These are phyloP conservation scores for Excalfactoria chinensis DNA, from an alignment of 2,113 vertebrate genomes.

Conservation along the genomic window DNA sequence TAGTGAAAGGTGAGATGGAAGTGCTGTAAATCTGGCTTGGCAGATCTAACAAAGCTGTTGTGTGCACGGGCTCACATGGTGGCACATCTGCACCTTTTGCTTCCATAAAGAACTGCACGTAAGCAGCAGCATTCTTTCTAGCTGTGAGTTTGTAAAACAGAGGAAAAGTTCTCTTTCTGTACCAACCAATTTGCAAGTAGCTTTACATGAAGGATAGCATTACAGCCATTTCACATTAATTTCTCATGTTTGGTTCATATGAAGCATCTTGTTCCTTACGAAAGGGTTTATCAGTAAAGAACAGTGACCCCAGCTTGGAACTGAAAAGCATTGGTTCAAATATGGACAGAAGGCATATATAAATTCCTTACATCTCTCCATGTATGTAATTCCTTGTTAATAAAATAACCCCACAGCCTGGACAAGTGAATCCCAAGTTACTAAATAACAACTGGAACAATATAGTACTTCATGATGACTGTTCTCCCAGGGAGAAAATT, in stretches of 20 bases:
- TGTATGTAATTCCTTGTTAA: background rate
- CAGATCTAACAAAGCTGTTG: background rate
- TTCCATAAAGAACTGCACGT: background rate
- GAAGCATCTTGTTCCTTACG: background rate
- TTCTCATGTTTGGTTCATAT: background rate
- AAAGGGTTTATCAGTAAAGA: background rate
- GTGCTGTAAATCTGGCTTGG: background rate
- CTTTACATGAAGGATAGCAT: background rate
- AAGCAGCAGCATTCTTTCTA: background rate
- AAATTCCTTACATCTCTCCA: background rate
- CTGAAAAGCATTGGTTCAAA: background rate
- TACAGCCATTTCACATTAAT: background rate
- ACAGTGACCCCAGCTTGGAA: background rate
- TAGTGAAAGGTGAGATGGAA: background rate
- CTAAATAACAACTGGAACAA: background rate
- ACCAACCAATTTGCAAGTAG: background rate
- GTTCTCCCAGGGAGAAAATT: background rate
- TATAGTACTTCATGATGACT: background rate
- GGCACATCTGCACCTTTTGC: background rate
- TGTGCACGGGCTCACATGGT: rapidly evolving
- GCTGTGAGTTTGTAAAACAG: background rate
- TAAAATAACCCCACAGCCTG: too few relatives aligned
- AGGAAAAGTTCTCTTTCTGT: background rate
- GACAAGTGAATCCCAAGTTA: background rate
- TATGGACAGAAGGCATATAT: background rate